Conservation (phyloP, 2,797 vertebrate species). For the Lagocephalus sceleratus region DNA sequence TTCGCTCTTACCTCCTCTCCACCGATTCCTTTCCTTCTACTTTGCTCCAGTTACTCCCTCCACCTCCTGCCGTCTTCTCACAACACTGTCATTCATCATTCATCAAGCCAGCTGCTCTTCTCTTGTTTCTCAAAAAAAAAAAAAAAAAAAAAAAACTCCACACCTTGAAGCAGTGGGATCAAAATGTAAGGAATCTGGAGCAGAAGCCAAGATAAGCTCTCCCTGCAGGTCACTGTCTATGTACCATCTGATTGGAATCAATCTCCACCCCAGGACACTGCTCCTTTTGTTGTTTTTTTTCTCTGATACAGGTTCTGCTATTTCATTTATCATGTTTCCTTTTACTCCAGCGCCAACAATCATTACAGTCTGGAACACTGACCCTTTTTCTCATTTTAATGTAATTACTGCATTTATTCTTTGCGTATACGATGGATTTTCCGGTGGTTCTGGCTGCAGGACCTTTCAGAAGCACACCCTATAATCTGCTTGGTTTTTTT, state of each 20-base stretch:
- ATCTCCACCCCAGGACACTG: constrained; percentile 60
- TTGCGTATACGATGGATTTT: too few species aligned
- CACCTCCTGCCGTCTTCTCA: constrained; percentile 23
- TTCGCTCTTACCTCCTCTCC: constrained; percentile 9
- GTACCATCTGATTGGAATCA: constrained; percentile 73
- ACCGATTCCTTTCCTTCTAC: constrained; percentile 16
- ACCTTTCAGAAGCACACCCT: too few species aligned
- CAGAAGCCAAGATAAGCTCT: constrained; percentile 68
- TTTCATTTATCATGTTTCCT: constrained; percentile 23
- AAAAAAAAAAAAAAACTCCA: constrained; percentile 35
- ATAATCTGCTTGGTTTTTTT: too few species aligned
- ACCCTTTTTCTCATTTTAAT: constrained; percentile 23
- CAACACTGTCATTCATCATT: constrained; percentile 25
- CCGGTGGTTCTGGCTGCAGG: too few species aligned
- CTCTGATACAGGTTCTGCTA: neutral
- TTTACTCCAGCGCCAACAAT: constrained; percentile 52
- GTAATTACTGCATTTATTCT: constrained; percentile 32
- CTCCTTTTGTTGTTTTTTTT: constrained; percentile 37
- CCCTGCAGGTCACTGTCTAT: constrained; percentile 69
- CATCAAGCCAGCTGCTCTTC: constrained; percentile 28
- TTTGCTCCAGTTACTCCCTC: constrained; percentile 14
- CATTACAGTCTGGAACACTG: constrained; percentile 27
- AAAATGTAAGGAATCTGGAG: constrained; percentile 63
- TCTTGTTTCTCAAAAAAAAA: constrained; percentile 30
- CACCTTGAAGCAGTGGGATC: constrained; percentile 62